Base-by-base conservation (phyloP, 2,113 vertebrate genomes). In the Ophthalmolycus amberensis region DNA sequence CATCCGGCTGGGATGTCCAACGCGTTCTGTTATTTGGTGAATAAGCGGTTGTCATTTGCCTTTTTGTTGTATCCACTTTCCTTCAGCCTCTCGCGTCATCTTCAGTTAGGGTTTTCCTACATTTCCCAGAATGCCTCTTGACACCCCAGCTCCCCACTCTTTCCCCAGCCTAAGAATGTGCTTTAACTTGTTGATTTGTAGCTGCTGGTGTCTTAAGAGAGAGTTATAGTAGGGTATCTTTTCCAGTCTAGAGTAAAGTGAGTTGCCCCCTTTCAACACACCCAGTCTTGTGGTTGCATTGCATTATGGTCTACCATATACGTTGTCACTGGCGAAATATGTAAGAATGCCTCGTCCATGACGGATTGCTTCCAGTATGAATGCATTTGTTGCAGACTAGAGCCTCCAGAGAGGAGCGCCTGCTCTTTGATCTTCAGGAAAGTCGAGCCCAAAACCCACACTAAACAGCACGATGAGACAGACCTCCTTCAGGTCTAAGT, bases 51-150 rank as follows among this genome's bases (percentile, higher is more conserved):
- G 40, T 77, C 54, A 42, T 80, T 71, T 4, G 14, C 50, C 85
- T 67, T 77, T 62, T 46, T 29, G 22, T 68, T 1, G n/a, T 40
- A 20, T 52, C 60, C 22, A 32, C 46, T 40, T 76, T 59, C 60
- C 56, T 48, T 58, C 62, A 2, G 38, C 27, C 27, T 46, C 20
- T 40, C 9, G 52, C 3, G 0, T 69, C n/a, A 16, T 56, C 5
- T 63, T 75, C 29, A 20, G 0, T 82, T 54, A 9, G 29, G 15
- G 29, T 6, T 58, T 76, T 52, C 70, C 84, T 88, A 58, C 84
- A 76, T 75, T 83, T 89, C 83, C 85, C 85, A 87, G 34, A 79
- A 85, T 85, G 60, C 89, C 65, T 59, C 38, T 11, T 25, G 56
- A 83, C 37, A 48, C 18, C 6, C 3, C 52, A 6, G 16, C 60